Conservation (phyloP, 2,888 invertebrate genomes). For the Folsomia candida region DNA sequence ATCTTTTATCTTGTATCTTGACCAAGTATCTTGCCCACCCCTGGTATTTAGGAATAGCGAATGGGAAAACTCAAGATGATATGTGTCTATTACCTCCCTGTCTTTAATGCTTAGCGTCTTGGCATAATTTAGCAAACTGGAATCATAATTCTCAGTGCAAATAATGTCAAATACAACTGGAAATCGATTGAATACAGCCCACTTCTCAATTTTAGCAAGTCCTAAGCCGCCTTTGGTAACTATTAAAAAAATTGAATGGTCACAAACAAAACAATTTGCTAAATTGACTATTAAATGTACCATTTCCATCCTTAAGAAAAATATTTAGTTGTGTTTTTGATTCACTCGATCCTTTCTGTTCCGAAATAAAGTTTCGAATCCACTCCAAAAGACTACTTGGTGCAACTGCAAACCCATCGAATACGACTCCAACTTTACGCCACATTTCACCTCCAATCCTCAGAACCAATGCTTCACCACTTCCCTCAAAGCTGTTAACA, state of each 20-base stretch:
- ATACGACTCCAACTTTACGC: constrained; percentile 45
- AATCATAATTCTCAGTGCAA: constrained; percentile 20
- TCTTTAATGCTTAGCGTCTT: background rate
- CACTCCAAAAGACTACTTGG: constrained; percentile 39
- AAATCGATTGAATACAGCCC: constrained; percentile 39
- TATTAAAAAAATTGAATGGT: constrained; percentile 14
- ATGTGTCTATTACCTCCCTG: constrained; percentile 10
- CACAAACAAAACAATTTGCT: background rate
- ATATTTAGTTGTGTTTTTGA: constrained; percentile 35
- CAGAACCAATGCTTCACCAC: constrained; percentile 45
- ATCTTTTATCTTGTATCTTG: too few relatives aligned
- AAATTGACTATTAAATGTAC: constrained; percentile 24
- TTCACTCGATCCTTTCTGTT: constrained; percentile 20
- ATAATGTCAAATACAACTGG: constrained; percentile 42
- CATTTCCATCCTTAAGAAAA: constrained; percentile 50
- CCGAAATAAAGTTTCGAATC: constrained; percentile 32
- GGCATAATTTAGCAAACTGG: background rate
- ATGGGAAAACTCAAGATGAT: background rate
- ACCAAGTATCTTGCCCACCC: too few relatives aligned
- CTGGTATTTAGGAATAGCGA: background rate
- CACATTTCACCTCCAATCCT: constrained; percentile 45
- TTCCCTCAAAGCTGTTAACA: constrained; percentile 39
- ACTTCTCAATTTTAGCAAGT: constrained; percentile 27
- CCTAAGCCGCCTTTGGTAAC: constrained; percentile 43
- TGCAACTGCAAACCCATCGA: constrained; percentile 43